A percentile compares a stretch with the other conserved stretches of the same genome.
Conservation (phyloP, 1,140 invertebrate species). For the Bombyx mandarina region DNA sequence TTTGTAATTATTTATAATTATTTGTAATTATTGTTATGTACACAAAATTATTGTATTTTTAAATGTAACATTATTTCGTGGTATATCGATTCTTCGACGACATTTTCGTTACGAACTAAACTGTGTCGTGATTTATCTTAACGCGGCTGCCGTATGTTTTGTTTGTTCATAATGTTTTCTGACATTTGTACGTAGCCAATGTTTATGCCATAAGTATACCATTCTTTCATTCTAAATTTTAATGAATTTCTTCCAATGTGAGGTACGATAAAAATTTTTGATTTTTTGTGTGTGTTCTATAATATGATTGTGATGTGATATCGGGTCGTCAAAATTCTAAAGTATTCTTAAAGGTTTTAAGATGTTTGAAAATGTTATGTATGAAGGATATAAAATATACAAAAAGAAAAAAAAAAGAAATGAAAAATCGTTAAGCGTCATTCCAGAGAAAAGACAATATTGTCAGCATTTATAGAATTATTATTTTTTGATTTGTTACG, state of each 20-base stretch:
- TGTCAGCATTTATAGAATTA: slow-evolving; percentile 69
- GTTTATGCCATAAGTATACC: slow-evolving; percentile 54
- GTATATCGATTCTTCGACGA: too few species aligned
- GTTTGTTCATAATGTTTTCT: too few species aligned
- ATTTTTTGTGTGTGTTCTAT: slow-evolving; percentile 10
- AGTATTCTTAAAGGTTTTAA: slow-evolving; percentile 33
- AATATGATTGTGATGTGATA: slow-evolving; percentile 11
- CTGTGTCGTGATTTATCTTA: too few species aligned
- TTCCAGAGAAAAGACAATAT: slow-evolving; percentile 68
- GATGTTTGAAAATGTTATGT: too few species aligned
- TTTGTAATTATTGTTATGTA: too few species aligned
- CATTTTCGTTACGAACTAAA: too few species aligned
- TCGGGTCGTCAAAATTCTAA: slow-evolving; percentile 42
- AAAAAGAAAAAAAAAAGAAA: too few species aligned
- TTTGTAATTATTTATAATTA: too few species aligned
- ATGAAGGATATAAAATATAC: too few species aligned
- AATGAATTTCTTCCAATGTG: slow-evolving; percentile 36
- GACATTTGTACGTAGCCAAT: slow-evolving; percentile 47
- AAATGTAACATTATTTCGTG: too few species aligned
- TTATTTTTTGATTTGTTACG: slow-evolving; percentile 27
- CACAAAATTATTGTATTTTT: too few species aligned
- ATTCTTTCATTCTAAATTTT: slow-evolving; percentile 38
- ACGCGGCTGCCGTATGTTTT: too few species aligned
- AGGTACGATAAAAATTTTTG: slow-evolving; percentile 21
- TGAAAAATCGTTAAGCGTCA: slow-evolving; percentile 49